Evolutionary conservation across 2,888 invertebrate species (phyloP).

Genomic region (Poecilus cupreus): DNA sequence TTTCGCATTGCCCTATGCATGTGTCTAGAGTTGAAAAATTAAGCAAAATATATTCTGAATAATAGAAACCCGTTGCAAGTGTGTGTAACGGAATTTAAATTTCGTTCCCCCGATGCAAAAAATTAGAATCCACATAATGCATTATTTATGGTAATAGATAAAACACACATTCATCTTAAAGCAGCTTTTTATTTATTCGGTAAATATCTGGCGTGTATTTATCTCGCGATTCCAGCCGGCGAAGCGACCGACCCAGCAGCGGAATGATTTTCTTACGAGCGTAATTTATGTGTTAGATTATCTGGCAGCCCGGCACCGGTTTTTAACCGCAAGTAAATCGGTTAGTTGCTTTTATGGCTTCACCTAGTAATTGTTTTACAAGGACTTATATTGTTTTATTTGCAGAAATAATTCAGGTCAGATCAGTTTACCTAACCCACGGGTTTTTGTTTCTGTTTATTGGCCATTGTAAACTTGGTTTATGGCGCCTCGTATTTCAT

Average conservation of each 20-base stretch:
- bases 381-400: constrained; percentile 47
- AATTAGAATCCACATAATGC: too few relatives aligned
- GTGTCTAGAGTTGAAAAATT: too few relatives aligned
- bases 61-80: too few relatives aligned
- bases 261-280: neutral
- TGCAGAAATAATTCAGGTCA: constrained; percentile 44
- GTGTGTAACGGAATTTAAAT: too few relatives aligned
- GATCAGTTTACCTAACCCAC: constrained; percentile 45
- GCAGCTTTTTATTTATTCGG: too few relatives aligned
- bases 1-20: too few relatives aligned
- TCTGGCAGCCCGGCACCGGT: neutral
- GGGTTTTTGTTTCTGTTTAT: constrained; percentile 40
- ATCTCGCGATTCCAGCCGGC: neutral
- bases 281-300: constrained; percentile 31
- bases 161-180: too few relatives aligned
- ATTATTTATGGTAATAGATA: too few relatives aligned
- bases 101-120: too few relatives aligned
- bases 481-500: constrained; percentile 28
- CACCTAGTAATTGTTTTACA: constrained; percentile 45
- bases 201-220: neutral
- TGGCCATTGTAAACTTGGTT: constrained; percentile 44
- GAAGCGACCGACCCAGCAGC: too few relatives aligned
- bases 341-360: constrained; percentile 35
- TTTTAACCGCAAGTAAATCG: neutral
- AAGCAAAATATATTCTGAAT: too few relatives aligned